Evolutionary conservation across 2,113 vertebrate species (phyloP).

Genomic region (Myiopsitta monachus): DNA sequence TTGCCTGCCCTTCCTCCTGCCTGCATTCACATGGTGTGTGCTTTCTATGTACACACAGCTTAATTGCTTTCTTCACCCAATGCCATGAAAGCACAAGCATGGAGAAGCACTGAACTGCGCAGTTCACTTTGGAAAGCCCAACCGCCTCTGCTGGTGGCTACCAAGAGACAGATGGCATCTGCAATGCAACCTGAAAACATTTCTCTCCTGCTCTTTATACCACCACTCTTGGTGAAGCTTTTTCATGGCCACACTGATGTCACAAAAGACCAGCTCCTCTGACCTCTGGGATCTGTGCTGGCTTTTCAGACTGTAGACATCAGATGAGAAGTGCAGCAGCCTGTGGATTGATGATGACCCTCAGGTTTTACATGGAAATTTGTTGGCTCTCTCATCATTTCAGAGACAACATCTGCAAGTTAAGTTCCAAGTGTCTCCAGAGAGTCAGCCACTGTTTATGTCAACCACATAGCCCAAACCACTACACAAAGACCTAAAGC

Average conservation of each 20-base stretch:
- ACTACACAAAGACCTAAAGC: neutral
- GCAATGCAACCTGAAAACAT: neutral
- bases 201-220: neutral
- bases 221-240: neutral
- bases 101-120: neutral
- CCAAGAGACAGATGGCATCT: neutral
- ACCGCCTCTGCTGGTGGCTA: neutral
- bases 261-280: neutral
- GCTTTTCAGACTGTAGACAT: neutral
- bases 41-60: neutral
- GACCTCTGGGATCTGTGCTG: neutral
- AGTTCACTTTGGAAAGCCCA: neutral
- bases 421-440: neutral
- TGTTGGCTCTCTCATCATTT: neutral
- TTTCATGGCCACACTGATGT: neutral
- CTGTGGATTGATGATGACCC: neutral
- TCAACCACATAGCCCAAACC: neutral
- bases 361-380: neutral
- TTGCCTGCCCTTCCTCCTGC: neutral
- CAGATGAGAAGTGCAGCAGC: neutral
- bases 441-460: neutral
- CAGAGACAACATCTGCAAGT: neutral
- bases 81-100: neutral
- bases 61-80: neutral
- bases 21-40: accelerated